Conservation (phyloP, 1,140 invertebrate species). For the Hydropsyche tenuis region DNA sequence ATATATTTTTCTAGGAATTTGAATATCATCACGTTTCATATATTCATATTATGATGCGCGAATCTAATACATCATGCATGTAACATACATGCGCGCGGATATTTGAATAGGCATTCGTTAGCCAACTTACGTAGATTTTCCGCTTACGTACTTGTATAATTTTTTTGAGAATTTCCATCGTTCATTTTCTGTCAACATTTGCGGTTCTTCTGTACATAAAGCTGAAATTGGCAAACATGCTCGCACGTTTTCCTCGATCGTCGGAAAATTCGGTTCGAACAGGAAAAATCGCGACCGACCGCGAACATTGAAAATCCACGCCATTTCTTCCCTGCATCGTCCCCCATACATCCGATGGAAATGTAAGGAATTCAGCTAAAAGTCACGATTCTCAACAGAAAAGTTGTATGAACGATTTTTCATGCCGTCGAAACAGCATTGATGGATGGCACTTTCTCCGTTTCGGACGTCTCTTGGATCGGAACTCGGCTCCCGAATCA, state of each 20-base stretch:
- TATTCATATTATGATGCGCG: no score
- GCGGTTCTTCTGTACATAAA: not conserved
- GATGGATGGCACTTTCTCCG: constrained; percentile 7
- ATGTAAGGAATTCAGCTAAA: no score
- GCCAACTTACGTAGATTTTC: not conserved
- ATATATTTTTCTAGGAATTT: no score
- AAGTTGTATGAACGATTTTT: not conserved
- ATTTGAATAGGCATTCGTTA: constrained; percentile 6
- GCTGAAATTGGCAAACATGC: constrained; percentile 5
- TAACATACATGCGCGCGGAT: no score
- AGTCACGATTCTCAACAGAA: no score
- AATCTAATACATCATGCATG: no score
- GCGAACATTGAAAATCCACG: no score
- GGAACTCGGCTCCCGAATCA: not conserved
- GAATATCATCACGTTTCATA: no score
- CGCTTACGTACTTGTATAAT: not conserved
- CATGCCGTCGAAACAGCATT: not conserved
- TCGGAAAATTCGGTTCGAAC: not conserved
- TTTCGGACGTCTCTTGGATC: not conserved
- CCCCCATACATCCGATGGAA: no score
- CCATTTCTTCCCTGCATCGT: no score
- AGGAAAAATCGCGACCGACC: no score
- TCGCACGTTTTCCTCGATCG: not conserved
- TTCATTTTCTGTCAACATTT: constrained; percentile 16
- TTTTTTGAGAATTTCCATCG: not conserved